Evolutionary conservation across 30 jellyfish, hydroid and myxozoan genomes (phyloP).

Genomic region (Aurelia aurita complex sp. Pacific): DNA sequence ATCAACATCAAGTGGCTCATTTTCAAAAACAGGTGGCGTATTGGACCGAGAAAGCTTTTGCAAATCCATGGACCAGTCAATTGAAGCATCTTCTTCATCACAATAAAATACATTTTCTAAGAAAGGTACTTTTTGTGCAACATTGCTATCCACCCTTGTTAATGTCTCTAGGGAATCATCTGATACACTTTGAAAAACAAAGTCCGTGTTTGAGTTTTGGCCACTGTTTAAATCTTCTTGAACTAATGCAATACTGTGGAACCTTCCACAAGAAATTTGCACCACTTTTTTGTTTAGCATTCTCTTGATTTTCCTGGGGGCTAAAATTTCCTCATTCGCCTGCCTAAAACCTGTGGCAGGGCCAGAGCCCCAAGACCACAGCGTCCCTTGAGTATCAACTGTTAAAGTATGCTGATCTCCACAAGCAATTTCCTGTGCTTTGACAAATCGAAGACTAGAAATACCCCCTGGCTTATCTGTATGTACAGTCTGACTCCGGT

Average conservation of each 20-base stretch:
- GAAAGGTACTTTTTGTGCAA: constrained; percentile 54
- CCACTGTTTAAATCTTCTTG: constrained; percentile 76
- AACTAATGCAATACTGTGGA: constrained; percentile 80
- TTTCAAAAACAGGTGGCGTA: constrained; percentile 28
- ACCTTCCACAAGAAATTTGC: constrained; percentile 72
- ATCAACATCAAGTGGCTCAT: background rate
- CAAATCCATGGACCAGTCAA: constrained; percentile 57
- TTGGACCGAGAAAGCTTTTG: constrained; percentile 41
- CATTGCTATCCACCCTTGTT: constrained; percentile 57
- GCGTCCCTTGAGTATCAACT: constrained; percentile 70
- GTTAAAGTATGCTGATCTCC: constrained; percentile 82
- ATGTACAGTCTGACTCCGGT: background rate
- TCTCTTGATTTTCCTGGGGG: constrained; percentile 61
- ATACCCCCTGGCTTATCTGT: background rate
- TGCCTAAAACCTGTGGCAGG: constrained; percentile 81
- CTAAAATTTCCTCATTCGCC: constrained; percentile 52
- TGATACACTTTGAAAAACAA: constrained; percentile 39
- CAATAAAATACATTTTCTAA: constrained; percentile 68
- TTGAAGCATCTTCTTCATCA: constrained; percentile 51
- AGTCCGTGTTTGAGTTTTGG: constrained; percentile 25
- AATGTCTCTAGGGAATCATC: constrained; percentile 50
- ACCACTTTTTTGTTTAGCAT: constrained; percentile 67
- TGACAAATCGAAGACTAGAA: constrained; percentile 11
- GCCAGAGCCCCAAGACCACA: constrained; percentile 98
- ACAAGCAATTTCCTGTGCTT: constrained; percentile 66